phyloP scores from a whole-genome alignment of 2,888 invertebrate genomes.

The Drosophila prostipennis region DNA sequence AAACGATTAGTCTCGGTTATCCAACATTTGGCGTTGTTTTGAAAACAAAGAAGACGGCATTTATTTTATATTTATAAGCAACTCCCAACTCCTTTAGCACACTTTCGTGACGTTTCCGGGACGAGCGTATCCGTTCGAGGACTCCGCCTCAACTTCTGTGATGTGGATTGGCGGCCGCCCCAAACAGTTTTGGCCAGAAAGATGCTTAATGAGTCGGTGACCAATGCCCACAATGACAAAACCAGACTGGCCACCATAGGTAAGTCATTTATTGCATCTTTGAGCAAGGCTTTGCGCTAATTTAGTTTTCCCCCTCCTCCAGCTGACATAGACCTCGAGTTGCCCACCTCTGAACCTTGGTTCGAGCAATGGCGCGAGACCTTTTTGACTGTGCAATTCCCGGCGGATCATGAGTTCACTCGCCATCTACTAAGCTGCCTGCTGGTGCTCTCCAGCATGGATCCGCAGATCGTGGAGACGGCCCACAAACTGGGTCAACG shows the following conservation, averaged over 20 bases:
- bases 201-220: slow-evolving; percentile 93
- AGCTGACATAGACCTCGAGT: slow-evolving; percentile 87
- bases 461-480: slow-evolving; percentile 92
- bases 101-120: slow-evolving; percentile 93
- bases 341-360: slow-evolving; percentile 94
- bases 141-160: slow-evolving; percentile 91
- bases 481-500: slow-evolving; percentile 92
- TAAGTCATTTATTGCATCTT: slow-evolving; percentile 75
- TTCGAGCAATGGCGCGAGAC: slow-evolving; percentile 97
- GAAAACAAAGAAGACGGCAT: background rate
- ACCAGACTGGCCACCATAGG: slow-evolving; percentile 86
- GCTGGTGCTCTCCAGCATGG: slow-evolving; percentile 89
- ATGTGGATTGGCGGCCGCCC: slow-evolving; percentile 92
- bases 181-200: slow-evolving; percentile 93
- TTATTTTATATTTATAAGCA: too few relatives aligned
- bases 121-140: slow-evolving; percentile 89
- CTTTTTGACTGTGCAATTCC: slow-evolving; percentile 94
- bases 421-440: slow-evolving; percentile 94
- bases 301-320: background rate
- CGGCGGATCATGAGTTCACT: slow-evolving; percentile 98
- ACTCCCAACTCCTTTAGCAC: slow-evolving; percentile 85
- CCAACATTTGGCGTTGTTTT: background rate
- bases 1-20: background rate
- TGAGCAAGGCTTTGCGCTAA: background rate
- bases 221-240: slow-evolving; percentile 86